Conservation (phyloP, 2,113 vertebrate species). For the Silurus glanis region DNA sequence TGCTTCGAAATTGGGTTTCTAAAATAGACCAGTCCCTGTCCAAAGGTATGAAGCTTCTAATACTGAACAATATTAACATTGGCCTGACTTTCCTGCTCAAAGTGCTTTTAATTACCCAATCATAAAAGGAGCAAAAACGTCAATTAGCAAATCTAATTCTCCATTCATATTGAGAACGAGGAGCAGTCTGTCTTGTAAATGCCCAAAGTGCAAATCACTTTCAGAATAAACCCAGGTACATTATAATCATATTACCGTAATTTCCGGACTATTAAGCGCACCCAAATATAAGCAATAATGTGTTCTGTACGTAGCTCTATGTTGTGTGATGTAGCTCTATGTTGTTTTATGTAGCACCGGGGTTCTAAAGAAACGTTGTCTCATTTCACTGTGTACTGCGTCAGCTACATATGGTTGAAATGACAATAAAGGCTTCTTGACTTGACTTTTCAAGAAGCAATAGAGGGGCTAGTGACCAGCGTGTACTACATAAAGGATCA, state of each 20-base stretch:
- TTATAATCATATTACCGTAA: background rate
- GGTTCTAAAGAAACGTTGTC: too few relatives aligned
- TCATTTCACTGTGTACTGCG: too few relatives aligned
- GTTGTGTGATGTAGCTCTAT: too few relatives aligned
- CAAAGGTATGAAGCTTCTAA: background rate
- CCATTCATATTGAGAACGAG: background rate
- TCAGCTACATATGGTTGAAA: too few relatives aligned
- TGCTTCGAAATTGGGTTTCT: background rate
- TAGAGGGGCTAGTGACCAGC: background rate
- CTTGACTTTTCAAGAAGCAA: background rate
- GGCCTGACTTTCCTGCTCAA: background rate
- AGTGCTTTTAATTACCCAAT: background rate
- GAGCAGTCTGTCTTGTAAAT: slow-evolving; percentile 11
- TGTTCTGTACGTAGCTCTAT: too few relatives aligned
- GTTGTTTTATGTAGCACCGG: too few relatives aligned
- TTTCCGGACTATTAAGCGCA: too few relatives aligned
- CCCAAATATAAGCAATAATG: too few relatives aligned
- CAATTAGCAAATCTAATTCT: background rate
- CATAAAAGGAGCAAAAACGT: background rate
- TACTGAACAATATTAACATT: background rate
- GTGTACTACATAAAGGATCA: background rate
- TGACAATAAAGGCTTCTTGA: too few relatives aligned
- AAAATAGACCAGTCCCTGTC: background rate
- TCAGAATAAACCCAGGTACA: slow-evolving; percentile 8
- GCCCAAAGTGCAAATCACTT: slow-evolving; percentile 7